A percentile compares a stretch with the other conserved stretches of the same genome.
Evolutionary conservation across 2,888 invertebrate species (phyloP).

Genomic region (Ecdyonurus torrentis): DNA sequence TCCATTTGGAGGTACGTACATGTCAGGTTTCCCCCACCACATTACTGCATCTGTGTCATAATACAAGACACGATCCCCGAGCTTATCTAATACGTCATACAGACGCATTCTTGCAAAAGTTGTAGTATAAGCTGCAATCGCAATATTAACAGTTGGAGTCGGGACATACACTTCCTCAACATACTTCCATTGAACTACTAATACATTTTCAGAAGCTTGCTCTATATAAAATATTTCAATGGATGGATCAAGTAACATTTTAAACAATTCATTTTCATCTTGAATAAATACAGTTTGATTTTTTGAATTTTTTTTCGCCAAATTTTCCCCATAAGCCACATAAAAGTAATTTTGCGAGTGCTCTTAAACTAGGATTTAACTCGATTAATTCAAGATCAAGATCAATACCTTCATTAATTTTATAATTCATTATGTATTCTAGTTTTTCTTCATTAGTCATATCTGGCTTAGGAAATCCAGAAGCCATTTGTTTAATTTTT

Average conservation of each 20-base stretch:
- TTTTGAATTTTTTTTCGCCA: background rate
- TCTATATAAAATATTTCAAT: slow-evolving; percentile 13
- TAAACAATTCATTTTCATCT: slow-evolving; percentile 10
- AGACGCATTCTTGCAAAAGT: slow-evolving; percentile 20
- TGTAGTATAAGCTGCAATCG: slow-evolving; percentile 23
- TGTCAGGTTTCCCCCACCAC: slow-evolving; percentile 13
- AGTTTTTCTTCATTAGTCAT: background rate
- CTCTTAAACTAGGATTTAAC: background rate
- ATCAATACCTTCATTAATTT: slow-evolving; percentile 1
- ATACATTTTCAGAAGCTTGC: slow-evolving; percentile 13
- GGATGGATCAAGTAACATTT: slow-evolving; percentile 13
- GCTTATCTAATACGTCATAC: slow-evolving; percentile 19
- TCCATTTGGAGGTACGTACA: slow-evolving; percentile 16
- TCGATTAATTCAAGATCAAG: background rate
- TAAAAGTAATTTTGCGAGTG: slow-evolving; percentile 1
- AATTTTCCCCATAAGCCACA: slow-evolving; percentile 2
- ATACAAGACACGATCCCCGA: slow-evolving; percentile 20
- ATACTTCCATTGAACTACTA: slow-evolving; percentile 15
- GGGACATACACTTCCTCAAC: slow-evolving; percentile 12
- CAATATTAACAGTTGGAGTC: slow-evolving; percentile 16
- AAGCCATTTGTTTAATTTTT: slow-evolving; percentile 7
- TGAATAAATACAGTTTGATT: slow-evolving; percentile 1
- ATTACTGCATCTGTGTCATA: slow-evolving; percentile 24
- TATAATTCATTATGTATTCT: slow-evolving; percentile 1
- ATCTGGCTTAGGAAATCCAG: slow-evolving; percentile 1